phyloP scores from a whole-genome alignment of 1,140 invertebrate genomes.

The Ceratoteleas bidentatus region DNA sequence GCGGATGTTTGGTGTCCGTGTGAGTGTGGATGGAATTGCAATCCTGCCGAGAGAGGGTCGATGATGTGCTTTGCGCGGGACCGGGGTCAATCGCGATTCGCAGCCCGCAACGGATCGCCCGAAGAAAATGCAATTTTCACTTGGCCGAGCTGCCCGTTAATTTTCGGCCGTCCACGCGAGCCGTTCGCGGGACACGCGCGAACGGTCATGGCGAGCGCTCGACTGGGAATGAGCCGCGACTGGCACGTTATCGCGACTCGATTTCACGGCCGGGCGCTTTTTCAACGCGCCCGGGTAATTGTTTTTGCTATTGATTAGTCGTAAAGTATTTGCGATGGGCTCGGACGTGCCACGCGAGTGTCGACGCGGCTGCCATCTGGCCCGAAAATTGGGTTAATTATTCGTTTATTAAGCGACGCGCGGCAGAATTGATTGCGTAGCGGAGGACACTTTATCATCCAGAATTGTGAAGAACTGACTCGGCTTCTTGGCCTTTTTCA shows the following conservation, averaged over 20 bases:
- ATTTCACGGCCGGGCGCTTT: conserved; percentile 1
- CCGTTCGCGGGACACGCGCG: too few species aligned
- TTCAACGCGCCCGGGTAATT: not conserved
- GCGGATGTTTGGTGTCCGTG: conserved; percentile 23
- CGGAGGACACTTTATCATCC: too few species aligned
- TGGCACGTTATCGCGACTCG: conserved; percentile 1
- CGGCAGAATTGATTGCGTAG: too few species aligned
- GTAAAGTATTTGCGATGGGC: not conserved
- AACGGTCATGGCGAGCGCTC: not conserved
- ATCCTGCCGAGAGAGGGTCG: conserved; percentile 59
- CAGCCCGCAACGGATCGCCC: conserved; percentile 37
- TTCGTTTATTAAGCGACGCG: too few species aligned
- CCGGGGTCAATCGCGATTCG: conserved; percentile 63
- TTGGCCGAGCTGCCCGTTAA: conserved; percentile 2
- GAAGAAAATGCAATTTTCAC: conserved; percentile 65
- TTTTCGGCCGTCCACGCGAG: too few species aligned
- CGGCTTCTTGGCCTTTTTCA: too few species aligned
- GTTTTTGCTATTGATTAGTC: not conserved
- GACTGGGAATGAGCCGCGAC: not conserved
- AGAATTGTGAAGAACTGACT: too few species aligned
- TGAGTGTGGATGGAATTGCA: conserved; percentile 46
- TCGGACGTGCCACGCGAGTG: too few species aligned
- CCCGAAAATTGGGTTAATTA: too few species aligned
- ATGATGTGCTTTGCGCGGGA: conserved; percentile 63
- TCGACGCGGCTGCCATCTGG: too few species aligned